phyloP scores from a whole-genome alignment of 2,113 vertebrate species.

The Mungos mungo region DNA sequence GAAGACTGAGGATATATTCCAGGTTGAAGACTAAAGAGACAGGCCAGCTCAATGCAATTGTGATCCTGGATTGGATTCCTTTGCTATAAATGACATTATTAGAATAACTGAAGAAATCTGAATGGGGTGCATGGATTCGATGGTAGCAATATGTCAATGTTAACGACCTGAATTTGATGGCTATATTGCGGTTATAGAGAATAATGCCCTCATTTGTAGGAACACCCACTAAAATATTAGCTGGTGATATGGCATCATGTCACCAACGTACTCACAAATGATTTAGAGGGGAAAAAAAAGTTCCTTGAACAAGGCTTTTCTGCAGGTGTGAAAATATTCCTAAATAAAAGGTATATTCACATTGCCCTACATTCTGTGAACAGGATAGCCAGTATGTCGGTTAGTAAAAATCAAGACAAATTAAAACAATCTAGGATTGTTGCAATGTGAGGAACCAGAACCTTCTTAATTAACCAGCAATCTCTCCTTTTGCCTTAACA shows the following conservation, averaged over 20 bases:
- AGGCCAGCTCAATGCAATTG: background rate
- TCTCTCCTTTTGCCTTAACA: background rate
- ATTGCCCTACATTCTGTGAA: background rate
- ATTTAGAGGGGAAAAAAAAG: background rate
- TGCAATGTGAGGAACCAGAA: background rate
- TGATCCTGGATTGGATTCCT: background rate
- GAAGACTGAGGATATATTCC: background rate
- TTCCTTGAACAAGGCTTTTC: background rate
- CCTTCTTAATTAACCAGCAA: background rate
- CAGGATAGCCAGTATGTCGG: background rate
- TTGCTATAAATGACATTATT: background rate
- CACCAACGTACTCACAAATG: background rate
- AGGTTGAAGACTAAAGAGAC: background rate
- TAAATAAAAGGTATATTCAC: background rate
- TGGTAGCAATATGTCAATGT: background rate
- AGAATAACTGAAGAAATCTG: background rate
- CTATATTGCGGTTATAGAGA: background rate
- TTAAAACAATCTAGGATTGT: background rate
- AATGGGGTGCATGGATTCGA: background rate
- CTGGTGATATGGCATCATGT: background rate
- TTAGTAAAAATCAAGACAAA: slow-evolving; percentile 28
- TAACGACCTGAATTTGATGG: background rate
- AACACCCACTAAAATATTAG: background rate
- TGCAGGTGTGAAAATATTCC: background rate
- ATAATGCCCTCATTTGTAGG: background rate